These are phyloP conservation scores for Tachysurus fulvidraco DNA, from an alignment of 2,113 vertebrate species.

Conservation along the genomic window DNA sequence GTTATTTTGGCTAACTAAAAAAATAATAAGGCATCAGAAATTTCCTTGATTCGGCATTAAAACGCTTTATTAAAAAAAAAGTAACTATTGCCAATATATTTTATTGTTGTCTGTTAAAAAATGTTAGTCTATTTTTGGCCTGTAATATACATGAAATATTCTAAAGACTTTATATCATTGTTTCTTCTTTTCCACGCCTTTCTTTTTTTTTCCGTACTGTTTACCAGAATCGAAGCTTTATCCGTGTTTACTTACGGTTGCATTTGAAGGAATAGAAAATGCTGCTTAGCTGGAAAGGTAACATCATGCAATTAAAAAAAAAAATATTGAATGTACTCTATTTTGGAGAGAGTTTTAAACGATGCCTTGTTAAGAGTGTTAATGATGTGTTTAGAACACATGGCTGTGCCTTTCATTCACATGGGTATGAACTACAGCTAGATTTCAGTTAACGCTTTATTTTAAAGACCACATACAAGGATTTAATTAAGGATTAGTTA, in stretches of 20 bases:
- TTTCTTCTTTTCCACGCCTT: neutral
- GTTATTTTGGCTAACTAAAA: neutral
- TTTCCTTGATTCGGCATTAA: neutral
- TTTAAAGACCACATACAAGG: neutral
- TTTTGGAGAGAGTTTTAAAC: slow-evolving; percentile 22
- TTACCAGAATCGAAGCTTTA: slow-evolving; percentile 5
- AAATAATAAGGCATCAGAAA: neutral
- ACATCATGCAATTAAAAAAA: no score
- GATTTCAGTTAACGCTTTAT: neutral
- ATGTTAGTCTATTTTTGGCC: neutral
- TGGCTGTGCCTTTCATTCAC: slow-evolving; percentile 22
- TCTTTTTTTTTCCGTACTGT: neutral
- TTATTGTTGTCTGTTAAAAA: neutral
- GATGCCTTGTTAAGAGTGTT: neutral
- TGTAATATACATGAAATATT: slow-evolving; percentile 2
- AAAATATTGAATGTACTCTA: slow-evolving; percentile 13
- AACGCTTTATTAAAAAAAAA: neutral
- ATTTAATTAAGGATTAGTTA: neutral
- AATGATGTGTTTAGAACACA: slow-evolving; percentile 10
- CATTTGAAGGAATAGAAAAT: neutral
- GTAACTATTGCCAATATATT: neutral
- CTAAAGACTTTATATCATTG: neutral
- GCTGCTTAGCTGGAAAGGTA: slow-evolving; percentile 4
- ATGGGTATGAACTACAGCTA: neutral
- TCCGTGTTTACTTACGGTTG: slow-evolving; percentile 11